Conservation (phyloP, 1,140 invertebrate species). For the Lineus longissimus region DNA sequence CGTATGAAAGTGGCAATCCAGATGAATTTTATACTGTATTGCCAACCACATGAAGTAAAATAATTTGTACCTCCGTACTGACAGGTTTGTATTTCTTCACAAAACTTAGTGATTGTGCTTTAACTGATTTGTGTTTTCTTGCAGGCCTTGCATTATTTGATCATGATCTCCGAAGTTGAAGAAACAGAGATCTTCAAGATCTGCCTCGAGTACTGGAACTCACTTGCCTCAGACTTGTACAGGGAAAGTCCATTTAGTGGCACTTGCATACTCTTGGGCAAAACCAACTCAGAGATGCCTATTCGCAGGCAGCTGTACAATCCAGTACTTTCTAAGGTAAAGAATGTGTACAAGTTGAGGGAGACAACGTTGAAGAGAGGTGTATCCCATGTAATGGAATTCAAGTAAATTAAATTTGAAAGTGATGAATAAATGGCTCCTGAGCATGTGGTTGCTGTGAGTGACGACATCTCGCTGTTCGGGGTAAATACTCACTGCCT, state of each 20-base stretch:
- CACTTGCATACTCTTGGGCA: conserved; percentile 34
- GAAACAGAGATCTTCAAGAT: conserved; percentile 99
- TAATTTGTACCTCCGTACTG: too few species aligned
- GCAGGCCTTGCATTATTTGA: conserved; percentile 83
- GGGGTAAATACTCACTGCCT: too few species aligned
- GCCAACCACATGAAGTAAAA: too few species aligned
- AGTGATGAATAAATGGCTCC: too few species aligned
- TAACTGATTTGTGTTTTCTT: conserved; percentile 23
- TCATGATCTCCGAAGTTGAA: conserved; percentile 97
- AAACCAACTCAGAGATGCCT: conserved; percentile 42
- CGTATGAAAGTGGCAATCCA: too few species aligned
- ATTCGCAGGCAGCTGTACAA: conserved; percentile 44
- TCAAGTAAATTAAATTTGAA: too few species aligned
- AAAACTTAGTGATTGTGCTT: too few species aligned
- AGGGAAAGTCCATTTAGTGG: conserved; percentile 58
- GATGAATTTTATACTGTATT: too few species aligned
- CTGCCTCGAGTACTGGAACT: conserved; percentile 98
- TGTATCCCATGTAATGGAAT: not conserved
- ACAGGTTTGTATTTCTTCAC: too few species aligned
- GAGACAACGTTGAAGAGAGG: not conserved
- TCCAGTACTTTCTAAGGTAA: conserved; percentile 46
- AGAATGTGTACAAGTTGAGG: not conserved
- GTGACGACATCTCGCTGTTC: too few species aligned
- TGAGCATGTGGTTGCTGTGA: too few species aligned
- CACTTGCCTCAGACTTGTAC: conserved; percentile 86